A percentile compares a stretch with the other conserved stretches of the same genome.
Conservation (phyloP, 1,140 invertebrate species). For the Nixonia krombeini region DNA sequence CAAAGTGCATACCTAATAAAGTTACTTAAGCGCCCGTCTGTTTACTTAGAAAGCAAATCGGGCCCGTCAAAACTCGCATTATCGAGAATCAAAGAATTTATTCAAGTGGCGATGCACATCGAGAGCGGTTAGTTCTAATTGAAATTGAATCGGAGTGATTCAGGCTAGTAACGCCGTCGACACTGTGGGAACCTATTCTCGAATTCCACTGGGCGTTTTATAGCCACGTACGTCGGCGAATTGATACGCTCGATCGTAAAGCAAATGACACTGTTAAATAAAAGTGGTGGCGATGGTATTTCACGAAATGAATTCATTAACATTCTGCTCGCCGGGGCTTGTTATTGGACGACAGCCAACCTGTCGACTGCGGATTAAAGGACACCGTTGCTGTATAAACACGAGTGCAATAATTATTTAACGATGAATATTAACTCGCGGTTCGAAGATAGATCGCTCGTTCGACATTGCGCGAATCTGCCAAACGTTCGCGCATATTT, state of each 20-base stretch:
- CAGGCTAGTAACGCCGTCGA: constrained; percentile 5
- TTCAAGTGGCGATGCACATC: background rate
- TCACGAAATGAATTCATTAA: constrained; percentile 43
- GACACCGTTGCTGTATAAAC: constrained; percentile 5
- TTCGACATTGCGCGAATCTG: no score
- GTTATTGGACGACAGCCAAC: constrained; percentile 11
- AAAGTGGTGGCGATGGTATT: constrained; percentile 37
- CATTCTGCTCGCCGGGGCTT: constrained; percentile 3
- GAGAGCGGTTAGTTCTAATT: background rate
- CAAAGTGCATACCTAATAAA: background rate
- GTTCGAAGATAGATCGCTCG: no score
- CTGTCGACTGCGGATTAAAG: constrained; percentile 12
- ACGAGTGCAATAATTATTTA: background rate
- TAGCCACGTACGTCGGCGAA: constrained; percentile 33
- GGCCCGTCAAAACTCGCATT: background rate
- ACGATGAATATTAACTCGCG: constrained; percentile 2
- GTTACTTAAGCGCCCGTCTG: no score
- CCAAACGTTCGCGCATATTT: no score
- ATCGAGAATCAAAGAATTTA: background rate
- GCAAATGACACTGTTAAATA: constrained; percentile 35
- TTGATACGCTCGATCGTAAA: constrained; percentile 44
- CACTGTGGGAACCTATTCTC: constrained; percentile 29
- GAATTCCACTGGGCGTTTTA: constrained; percentile 41
- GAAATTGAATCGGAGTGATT: constrained; percentile 8
- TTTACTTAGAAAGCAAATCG: background rate